Evolutionary conservation across 1,140 invertebrate genomes (phyloP).

Genomic region (Pygmarrhopalites habei): DNA sequence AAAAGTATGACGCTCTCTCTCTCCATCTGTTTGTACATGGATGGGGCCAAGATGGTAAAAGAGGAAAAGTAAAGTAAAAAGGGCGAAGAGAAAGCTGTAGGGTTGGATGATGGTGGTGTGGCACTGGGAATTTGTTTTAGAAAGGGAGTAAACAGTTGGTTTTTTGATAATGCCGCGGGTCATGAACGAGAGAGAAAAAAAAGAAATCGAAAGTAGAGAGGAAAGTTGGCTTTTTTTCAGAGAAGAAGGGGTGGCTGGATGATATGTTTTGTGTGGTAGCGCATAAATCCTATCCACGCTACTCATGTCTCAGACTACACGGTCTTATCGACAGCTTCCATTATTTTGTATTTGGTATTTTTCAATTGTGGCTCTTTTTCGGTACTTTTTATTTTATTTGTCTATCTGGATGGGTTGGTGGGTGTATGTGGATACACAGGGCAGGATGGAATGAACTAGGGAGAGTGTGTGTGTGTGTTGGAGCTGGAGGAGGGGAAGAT

Average conservation of each 20-base stretch:
- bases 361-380: not conserved
- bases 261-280: too few relatives aligned
- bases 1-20: not conserved
- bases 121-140: slow-evolving; percentile 20
- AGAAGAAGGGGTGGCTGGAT: too few relatives aligned
- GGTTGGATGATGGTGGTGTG: too few relatives aligned
- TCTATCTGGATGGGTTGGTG: not conserved
- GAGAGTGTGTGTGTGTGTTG: too few relatives aligned
- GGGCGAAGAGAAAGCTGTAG: not conserved
- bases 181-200: not conserved
- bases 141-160: not conserved
- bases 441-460: too few relatives aligned
- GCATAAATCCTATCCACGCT: too few relatives aligned
- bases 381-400: slow-evolving; percentile 6
- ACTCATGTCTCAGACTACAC: not conserved
- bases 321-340: not conserved
- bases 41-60: not conserved
- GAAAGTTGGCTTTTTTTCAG: too few relatives aligned
- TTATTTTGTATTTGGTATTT: slow-evolving; percentile 19
- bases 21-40: not conserved
- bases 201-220: not conserved
- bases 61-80: not conserved
- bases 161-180: slow-evolving; percentile 8
- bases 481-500: too few relatives aligned
- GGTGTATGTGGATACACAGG: slow-evolving; percentile 6